Conservation (phyloP, 2,797 vertebrate species). For the Astyanax mexicanus region DNA sequence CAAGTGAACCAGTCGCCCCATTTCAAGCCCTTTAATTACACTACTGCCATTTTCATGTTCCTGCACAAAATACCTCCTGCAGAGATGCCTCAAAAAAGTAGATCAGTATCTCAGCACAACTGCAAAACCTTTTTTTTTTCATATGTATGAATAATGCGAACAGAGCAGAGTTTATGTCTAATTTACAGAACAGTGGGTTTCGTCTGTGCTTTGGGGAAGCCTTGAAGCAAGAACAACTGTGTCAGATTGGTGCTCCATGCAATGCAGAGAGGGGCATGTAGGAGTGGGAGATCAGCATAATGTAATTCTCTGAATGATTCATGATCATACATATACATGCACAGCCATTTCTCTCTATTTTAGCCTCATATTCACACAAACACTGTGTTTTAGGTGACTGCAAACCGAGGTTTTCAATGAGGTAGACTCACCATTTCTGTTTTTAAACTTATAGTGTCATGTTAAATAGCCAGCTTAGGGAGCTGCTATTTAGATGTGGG, state of each 20-base stretch:
- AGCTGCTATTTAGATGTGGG: too few relatives aligned
- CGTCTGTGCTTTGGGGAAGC: background rate
- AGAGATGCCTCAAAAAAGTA: conserved; percentile 24
- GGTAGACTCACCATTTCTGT: too few relatives aligned
- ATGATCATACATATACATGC: too few relatives aligned
- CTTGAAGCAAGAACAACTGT: background rate
- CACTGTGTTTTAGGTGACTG: too few relatives aligned
- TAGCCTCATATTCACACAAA: too few relatives aligned
- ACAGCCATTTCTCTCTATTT: too few relatives aligned
- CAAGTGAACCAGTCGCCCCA: background rate
- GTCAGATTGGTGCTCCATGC: background rate
- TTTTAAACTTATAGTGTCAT: too few relatives aligned
- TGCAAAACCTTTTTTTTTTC: conserved; percentile 1
- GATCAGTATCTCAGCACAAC: background rate
- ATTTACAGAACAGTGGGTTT: background rate
- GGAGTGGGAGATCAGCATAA: background rate
- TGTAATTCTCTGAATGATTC: too few relatives aligned
- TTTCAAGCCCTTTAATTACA: background rate
- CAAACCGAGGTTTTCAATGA: too few relatives aligned
- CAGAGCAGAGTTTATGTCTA: background rate
- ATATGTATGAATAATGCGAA: background rate
- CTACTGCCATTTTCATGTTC: conserved; percentile 20
- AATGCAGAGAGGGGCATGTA: background rate
- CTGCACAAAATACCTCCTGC: background rate
- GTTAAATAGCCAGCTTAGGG: too few relatives aligned